These are phyloP conservation scores for Schizopygopsis pylzovi DNA, from an alignment of 2,797 vertebrate species.

Conservation along the genomic window DNA sequence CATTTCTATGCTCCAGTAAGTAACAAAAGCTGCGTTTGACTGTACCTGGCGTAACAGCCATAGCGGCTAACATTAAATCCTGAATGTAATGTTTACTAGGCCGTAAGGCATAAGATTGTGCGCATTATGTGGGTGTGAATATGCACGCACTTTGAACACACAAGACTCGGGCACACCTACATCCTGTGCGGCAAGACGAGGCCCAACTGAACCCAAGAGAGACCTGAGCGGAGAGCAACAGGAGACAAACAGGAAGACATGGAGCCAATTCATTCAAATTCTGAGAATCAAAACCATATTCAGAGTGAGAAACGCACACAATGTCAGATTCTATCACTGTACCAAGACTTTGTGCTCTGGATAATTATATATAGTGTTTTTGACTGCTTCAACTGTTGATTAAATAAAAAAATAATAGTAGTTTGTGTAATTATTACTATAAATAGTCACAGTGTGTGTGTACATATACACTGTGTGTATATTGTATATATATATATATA, in stretches of 20 bases:
- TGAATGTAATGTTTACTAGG: not conserved
- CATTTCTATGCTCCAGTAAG: not conserved
- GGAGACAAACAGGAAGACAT: constrained; percentile 17
- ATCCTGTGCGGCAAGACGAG: constrained; percentile 25
- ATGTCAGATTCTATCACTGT: no score
- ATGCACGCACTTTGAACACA: constrained; percentile 10
- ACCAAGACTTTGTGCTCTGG: not conserved
- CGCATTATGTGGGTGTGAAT: constrained; percentile 11
- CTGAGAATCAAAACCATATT: constrained; percentile 4
- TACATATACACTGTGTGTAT: no score
- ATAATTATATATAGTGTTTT: not conserved
- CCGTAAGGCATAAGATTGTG: not conserved
- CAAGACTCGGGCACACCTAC: not conserved
- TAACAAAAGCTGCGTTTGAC: not conserved
- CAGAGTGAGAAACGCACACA: not conserved
- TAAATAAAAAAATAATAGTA: no score
- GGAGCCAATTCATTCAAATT: not conserved
- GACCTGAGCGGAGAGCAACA: constrained; percentile 7
- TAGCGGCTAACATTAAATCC: not conserved
- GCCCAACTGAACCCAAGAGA: constrained; percentile 8
- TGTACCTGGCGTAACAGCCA: constrained; percentile 1
- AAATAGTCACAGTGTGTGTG: no score
- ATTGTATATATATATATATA: no score
- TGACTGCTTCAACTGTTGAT: no score
- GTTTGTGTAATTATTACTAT: no score